Conservation (phyloP, 2,888 invertebrate species). For the Eupeodes latifasciatus region DNA sequence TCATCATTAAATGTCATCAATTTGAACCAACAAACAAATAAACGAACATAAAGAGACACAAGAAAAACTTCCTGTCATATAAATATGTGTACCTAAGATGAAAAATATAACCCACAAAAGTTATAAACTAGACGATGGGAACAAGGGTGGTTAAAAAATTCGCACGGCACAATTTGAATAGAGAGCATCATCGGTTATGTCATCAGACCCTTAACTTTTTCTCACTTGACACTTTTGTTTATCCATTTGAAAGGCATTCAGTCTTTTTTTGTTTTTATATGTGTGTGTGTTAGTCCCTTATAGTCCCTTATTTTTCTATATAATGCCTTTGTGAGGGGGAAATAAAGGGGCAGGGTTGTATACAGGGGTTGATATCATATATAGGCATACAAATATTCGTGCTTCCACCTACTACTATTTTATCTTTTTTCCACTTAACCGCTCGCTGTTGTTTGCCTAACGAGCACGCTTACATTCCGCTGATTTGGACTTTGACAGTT, state of each 20-base stretch:
- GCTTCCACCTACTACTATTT: conserved; percentile 7
- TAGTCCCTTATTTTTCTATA: not conserved
- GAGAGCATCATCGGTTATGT: conserved; percentile 31
- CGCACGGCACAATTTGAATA: conserved; percentile 15
- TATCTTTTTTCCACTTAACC: conserved; percentile 26
- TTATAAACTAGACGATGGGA: not conserved
- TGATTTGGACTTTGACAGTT: conserved; percentile 56
- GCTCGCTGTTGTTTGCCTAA: conserved; percentile 42
- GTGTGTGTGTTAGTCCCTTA: not conserved
- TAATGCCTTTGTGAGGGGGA: not conserved
- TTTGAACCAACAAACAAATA: conserved; percentile 10
- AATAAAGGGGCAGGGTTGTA: not conserved
- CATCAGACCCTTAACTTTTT: conserved; percentile 42
- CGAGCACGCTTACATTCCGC: conserved; percentile 56
- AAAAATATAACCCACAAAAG: not conserved
- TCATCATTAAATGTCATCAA: conserved; percentile 33
- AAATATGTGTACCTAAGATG: not conserved
- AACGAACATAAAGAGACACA: not conserved
- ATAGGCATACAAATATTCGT: not conserved
- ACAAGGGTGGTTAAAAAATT: conserved; percentile 7
- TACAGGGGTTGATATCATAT: not conserved
- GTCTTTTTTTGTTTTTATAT: not conserved
- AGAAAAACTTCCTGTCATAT: not conserved
- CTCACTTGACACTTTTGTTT: conserved; percentile 41
- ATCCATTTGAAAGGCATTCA: conserved; percentile 25